Evolutionary conservation across 1,140 invertebrate genomes (phyloP), one percentile per base, ranked within the genome.

Genomic region (Geopemphigus sp.): DNA sequence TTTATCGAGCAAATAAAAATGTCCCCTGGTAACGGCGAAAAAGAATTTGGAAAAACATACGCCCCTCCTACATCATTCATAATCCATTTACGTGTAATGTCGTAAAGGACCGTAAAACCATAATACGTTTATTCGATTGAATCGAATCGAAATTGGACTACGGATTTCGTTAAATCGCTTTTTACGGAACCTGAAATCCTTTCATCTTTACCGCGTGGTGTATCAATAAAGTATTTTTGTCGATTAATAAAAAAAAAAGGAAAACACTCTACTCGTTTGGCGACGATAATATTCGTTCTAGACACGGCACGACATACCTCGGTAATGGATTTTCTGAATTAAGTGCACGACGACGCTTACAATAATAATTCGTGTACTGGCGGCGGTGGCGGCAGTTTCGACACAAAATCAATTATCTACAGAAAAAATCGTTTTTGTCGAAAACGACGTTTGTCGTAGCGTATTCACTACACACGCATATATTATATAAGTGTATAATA

Each of bases 301-400:
- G 47, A 45, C 57, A n/a, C n/a, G n/a, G n/a, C 15, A 12, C 22
- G 45, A 70, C 47, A 70, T 70, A 70, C 24, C 24, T 70, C 66
- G 66, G 53, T 70, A 70, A 70, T 70, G 66, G 66, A 26, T 70
- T 70, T 70, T 6, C 24, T 45, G 47, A 70, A 70, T 70, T 26
- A 70, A 53, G 47, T 70, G 26, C 66, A 53, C 6, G 17, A 26
- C 24, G 22, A 22, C 39, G 45, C 12, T 66, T 24, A 26, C 10
- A 53, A 70, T 70, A 70, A 70, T 70, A 70, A 70, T 50, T 15
- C 24, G 15, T 26, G 26, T 29, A 70, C 50, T 19, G 39, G 22
- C n/a, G n/a, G 64, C 39, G 19, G 64, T n/a, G 24, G 24, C 47
- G 15, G 66, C 47, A 19, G 47, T 53, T 70, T 53, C 45, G 5